These are phyloP conservation scores for Pterostichus madidus DNA, from an alignment of 2,888 invertebrate genomes.

Conservation along the genomic window DNA sequence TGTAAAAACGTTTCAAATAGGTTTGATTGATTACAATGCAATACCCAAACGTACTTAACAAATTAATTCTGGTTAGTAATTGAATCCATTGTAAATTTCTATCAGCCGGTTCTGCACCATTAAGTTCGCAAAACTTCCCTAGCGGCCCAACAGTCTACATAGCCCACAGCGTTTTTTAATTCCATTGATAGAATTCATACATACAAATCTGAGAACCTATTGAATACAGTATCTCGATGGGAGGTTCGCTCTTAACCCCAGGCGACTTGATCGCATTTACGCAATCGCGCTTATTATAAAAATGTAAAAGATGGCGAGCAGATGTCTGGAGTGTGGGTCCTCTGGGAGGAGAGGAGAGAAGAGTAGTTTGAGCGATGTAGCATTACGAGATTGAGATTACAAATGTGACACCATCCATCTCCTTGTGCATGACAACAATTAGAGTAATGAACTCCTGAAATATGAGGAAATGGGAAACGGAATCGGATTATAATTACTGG, in stretches of 20 bases:
- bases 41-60: neutral
- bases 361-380: slow-evolving; percentile 6
- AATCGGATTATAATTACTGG: slow-evolving; percentile 58
- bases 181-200: slow-evolving; percentile 4
- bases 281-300: slow-evolving; percentile 61
- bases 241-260: neutral
- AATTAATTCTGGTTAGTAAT: slow-evolving; percentile 1
- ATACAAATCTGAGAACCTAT: neutral
- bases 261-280: slow-evolving; percentile 12
- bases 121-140: neutral
- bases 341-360: slow-evolving; percentile 15
- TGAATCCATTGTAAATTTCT: neutral
- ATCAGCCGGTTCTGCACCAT: slow-evolving; percentile 1
- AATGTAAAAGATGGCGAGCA: slow-evolving; percentile 63
- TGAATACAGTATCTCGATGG: neutral
- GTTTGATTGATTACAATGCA: neutral
- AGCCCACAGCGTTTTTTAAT: slow-evolving; percentile 3
- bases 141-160: neutral
- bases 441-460: slow-evolving; percentile 61
- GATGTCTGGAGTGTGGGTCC: slow-evolving; percentile 49
- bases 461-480: slow-evolving; percentile 55
- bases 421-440: slow-evolving; percentile 59
- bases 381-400: slow-evolving; percentile 62
- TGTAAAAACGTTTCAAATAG: too few species aligned
- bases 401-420: slow-evolving; percentile 63